These are phyloP conservation scores for Campaea margaritaria DNA, from an alignment of 2,888 invertebrate species.

Conservation along the genomic window DNA sequence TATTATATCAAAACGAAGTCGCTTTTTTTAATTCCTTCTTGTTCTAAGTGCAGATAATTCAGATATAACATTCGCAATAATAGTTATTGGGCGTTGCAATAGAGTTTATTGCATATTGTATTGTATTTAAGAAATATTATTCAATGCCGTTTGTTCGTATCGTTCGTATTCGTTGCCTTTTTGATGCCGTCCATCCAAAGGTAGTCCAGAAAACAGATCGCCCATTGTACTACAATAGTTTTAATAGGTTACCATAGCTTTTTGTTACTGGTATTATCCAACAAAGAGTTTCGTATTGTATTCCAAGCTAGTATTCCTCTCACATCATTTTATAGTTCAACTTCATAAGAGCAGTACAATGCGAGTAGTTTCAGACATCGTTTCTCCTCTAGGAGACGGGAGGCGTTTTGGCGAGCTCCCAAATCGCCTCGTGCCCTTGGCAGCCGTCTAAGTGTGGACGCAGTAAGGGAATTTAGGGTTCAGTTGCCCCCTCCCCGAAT, in stretches of 20 bases:
- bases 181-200: no score
- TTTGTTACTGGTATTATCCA: neutral
- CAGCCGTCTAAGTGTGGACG: slow-evolving; percentile 41
- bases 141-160: no score
- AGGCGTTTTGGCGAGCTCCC: slow-evolving; percentile 57
- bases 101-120: no score
- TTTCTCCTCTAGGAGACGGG: slow-evolving; percentile 38
- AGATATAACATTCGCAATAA: no score
- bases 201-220: no score
- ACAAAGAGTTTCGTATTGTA: neutral
- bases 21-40: no score
- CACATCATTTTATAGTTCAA: slow-evolving; percentile 22
- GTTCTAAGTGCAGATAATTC: no score
- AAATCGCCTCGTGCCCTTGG: slow-evolving; percentile 62
- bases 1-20: no score
- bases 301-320: slow-evolving; percentile 5
- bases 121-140: no score
- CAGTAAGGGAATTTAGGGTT: slow-evolving; percentile 30
- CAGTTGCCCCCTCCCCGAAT: neutral
- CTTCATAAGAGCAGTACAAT: slow-evolving; percentile 27
- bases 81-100: no score
- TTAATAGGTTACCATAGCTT: neutral
- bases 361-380: slow-evolving; percentile 39
- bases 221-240: no score
- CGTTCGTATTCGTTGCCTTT: no score